Percentiles rank a stretch among this genome's conserved stretches.
phyloP scores from a whole-genome alignment of 2,888 invertebrate genomes.

The Tholera decimalis region DNA sequence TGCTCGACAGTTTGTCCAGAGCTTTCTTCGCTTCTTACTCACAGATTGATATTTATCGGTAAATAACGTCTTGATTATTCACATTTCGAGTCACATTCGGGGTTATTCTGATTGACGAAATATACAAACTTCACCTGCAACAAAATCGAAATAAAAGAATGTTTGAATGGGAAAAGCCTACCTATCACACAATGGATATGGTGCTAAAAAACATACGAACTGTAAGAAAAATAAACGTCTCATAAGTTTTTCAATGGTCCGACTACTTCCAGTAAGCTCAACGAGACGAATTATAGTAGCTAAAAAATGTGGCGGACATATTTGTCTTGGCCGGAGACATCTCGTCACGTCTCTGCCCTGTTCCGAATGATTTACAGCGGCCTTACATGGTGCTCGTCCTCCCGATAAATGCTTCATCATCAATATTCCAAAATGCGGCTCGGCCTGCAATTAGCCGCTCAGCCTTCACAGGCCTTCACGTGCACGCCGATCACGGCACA shows the following conservation, averaged over 20 bases:
- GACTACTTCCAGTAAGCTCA: slow-evolving; percentile 77
- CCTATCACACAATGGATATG: slow-evolving; percentile 23
- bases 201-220: slow-evolving; percentile 49
- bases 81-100: not conserved
- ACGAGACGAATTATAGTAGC: slow-evolving; percentile 83
- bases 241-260: slow-evolving; percentile 72
- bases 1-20: slow-evolving; percentile 7
- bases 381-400: slow-evolving; percentile 89
- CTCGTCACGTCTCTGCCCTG: slow-evolving; percentile 88
- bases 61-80: not conserved
- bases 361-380: slow-evolving; percentile 89
- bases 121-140: not conserved
- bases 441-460: slow-evolving; percentile 88
- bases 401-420: slow-evolving; percentile 90
- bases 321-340: slow-evolving; percentile 88
- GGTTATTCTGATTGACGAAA: not conserved
- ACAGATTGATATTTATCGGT: not conserved
- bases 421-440: slow-evolving; percentile 91
- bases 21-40: slow-evolving; percentile 1
- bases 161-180: slow-evolving; percentile 31
- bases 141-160: not conserved
- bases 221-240: slow-evolving; percentile 67
- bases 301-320: slow-evolving; percentile 87
- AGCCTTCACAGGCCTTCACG: slow-evolving; percentile 89
- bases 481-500: slow-evolving; percentile 79